Percentiles rank a stretch among this genome's conserved stretches.
Evolutionary conservation across 2,888 invertebrate genomes (phyloP).

Genomic region (Agrotis clavis): DNA sequence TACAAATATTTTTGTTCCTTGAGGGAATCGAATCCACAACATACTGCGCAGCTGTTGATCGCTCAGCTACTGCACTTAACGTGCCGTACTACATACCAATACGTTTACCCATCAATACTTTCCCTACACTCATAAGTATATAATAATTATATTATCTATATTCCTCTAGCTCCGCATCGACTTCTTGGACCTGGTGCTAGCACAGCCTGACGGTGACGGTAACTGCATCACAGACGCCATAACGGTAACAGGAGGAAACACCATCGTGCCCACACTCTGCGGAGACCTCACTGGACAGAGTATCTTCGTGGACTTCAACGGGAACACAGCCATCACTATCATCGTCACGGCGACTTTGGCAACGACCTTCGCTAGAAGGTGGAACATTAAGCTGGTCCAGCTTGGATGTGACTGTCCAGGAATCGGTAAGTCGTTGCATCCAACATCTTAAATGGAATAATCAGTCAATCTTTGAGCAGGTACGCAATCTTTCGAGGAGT

Average conservation of each 20-base stretch:
- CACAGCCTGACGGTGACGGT: slow-evolving; percentile 94
- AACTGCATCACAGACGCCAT: slow-evolving; percentile 93
- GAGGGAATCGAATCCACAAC: no score
- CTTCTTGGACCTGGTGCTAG: slow-evolving; percentile 93
- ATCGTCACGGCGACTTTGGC: slow-evolving; percentile 92
- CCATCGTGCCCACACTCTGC: slow-evolving; percentile 93
- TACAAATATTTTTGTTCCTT: no score
- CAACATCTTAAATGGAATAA: not conserved
- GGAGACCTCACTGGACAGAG: slow-evolving; percentile 96
- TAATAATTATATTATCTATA: no score
- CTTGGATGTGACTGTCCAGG: slow-evolving; percentile 94
- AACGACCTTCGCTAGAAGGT: slow-evolving; percentile 92
- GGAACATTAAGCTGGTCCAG: slow-evolving; percentile 94
- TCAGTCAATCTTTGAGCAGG: not conserved
- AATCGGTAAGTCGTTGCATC: slow-evolving; percentile 87
- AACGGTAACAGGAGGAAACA: slow-evolving; percentile 93
- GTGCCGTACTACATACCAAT: not conserved
- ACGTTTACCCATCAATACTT: not conserved
- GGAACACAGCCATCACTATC: slow-evolving; percentile 92
- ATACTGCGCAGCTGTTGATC: no score
- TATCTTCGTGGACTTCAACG: slow-evolving; percentile 94
- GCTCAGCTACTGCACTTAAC: no score
- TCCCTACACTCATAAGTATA: not conserved
- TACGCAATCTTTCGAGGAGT: not conserved
- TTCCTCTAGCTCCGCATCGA: slow-evolving; percentile 93